These are phyloP conservation scores for Micromys minutus DNA, from an alignment of 2,113 vertebrate genomes.

Conservation along the genomic window DNA sequence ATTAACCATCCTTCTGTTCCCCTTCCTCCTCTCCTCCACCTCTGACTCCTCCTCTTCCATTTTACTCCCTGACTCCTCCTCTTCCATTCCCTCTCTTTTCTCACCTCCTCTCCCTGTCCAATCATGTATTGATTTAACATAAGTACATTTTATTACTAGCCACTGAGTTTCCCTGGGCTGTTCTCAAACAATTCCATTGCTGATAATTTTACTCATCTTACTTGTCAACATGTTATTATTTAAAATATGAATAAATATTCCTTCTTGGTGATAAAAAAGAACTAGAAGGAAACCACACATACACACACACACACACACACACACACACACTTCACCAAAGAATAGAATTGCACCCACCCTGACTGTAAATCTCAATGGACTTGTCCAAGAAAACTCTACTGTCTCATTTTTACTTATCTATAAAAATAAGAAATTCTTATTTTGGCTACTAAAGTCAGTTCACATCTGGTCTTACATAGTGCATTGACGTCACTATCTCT, in stretches of 20 bases:
- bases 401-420: neutral
- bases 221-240: neutral
- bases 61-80: too few species aligned
- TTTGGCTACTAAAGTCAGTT: conserved; percentile 14
- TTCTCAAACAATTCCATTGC: neutral
- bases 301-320: too few species aligned
- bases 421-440: conserved; percentile 14
- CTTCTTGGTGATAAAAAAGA: neutral
- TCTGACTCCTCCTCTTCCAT: too few species aligned
- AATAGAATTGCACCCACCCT: neutral
- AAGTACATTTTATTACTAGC: neutral
- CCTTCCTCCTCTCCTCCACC: too few species aligned
- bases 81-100: too few species aligned
- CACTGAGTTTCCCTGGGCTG: neutral
- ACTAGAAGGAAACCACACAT: neutral
- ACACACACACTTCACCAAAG: neutral
- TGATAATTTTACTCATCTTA: neutral
- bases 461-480: conserved; percentile 2
- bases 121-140: too few species aligned
- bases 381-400: neutral
- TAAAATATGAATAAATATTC: neutral
- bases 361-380: neutral
- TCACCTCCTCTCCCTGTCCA: too few species aligned
- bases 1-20: too few species aligned
- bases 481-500: neutral